Base-by-base conservation (phyloP, 2,888 invertebrate species). In the Frankliniella intonsa region DNA sequence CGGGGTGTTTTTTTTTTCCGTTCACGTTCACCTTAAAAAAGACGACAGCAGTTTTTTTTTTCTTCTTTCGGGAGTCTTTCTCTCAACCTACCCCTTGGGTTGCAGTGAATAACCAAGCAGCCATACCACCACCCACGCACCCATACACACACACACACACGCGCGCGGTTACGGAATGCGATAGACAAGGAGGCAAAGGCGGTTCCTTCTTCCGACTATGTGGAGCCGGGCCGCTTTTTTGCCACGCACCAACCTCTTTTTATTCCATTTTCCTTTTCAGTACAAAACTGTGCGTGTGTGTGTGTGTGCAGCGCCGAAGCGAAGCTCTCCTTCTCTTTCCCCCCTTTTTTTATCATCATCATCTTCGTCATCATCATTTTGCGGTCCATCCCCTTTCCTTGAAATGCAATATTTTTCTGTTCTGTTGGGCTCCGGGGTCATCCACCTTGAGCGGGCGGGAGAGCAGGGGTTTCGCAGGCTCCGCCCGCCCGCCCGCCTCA, bases 311-410 rank as follows among this genome's bases (percentile, higher is more conserved):
- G 55, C 12, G 55, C 55, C 12, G 12, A 55, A 55, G 17, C 55
- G 14, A 55, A 55, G 19, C 14, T 55, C 17, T 14, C 55, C 55
- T 55, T 55, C 55, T 55, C 55, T 76, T 76, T 8, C 22, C 25
- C 14, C 17, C 62, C 62, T 14, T 14, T 76, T 76, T 76, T 76
- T 76, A 38, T 38, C 38, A 38, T 38, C 38, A 38, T 38, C 38
- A 38, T 38, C 38, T 3, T 38, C 38, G 5, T 5, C 38, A 38
- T 38, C 55, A 19, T 55, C 69, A 76, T 76, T 76, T 38, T 76
- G 69, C 69, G 69, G 69, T 76, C 22, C 69, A 25, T 76, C 69
- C 69, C 69, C 25, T 76, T 25, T 76, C 25, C 69, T n/a, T 76
- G 69, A 76, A 76, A 76, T 25, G 69, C 69, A 76, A 76, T 76